phyloP scores from a whole-genome alignment of 2,797 vertebrate species.

The Pristis pectinata region DNA sequence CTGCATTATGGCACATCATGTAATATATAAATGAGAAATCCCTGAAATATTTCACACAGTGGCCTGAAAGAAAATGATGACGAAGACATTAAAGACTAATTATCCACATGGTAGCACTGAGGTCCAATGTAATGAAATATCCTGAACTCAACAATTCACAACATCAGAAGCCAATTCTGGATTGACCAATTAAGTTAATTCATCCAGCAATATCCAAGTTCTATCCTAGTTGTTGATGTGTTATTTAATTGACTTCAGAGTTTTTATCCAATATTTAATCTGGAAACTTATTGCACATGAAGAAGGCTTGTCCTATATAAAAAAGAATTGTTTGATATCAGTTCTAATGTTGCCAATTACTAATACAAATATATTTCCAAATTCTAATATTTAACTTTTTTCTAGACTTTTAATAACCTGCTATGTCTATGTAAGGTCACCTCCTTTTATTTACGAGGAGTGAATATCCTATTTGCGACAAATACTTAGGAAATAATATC shows the following conservation, averaged over 20 bases:
- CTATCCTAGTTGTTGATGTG: background rate
- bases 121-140: background rate
- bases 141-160: background rate
- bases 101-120: background rate
- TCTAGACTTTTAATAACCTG: background rate
- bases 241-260: background rate
- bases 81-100: background rate
- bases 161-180: background rate
- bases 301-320: background rate
- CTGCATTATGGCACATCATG: background rate
- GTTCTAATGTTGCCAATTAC: background rate
- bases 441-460: background rate
- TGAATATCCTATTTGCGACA: background rate
- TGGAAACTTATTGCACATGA: background rate
- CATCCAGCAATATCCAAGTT: no score
- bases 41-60: background rate
- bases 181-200: background rate
- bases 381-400: background rate
- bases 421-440: background rate
- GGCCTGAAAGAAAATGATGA: background rate
- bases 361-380: background rate
- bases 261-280: background rate
- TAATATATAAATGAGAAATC: background rate
- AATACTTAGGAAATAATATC: background rate
- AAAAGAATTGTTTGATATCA: background rate